phyloP scores from a whole-genome alignment of 2,113 vertebrate species.

The Pleuronectes platessa region DNA sequence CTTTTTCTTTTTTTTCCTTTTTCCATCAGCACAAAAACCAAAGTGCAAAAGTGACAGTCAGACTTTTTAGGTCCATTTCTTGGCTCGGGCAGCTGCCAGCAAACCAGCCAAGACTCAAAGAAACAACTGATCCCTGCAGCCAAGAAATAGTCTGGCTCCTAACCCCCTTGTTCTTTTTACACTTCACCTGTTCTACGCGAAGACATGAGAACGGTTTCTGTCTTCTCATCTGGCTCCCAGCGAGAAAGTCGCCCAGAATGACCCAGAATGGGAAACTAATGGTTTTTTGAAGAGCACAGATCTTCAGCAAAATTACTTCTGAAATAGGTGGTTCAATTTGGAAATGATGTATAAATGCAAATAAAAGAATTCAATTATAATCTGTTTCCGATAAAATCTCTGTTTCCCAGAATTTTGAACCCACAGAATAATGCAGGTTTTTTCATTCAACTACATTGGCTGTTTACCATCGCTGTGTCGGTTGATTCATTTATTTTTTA shows the following conservation, averaged over 20 bases:
- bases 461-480: no score
- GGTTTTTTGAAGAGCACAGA: not conserved
- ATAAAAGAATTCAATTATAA: not conserved
- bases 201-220: not conserved
- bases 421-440: no score
- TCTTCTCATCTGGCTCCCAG: not conserved
- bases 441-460: no score
- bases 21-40: not conserved
- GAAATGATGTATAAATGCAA: not conserved
- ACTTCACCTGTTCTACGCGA: not conserved
- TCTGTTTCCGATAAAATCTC: not conserved
- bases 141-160: not conserved
- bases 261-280: not conserved
- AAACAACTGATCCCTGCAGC: not conserved
- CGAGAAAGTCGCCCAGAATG: not conserved
- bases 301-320: not conserved
- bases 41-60: not conserved
- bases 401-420: no score
- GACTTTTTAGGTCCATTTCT: not conserved
- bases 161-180: constrained; percentile 8
- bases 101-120: not conserved
- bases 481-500: not conserved
- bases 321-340: not conserved
- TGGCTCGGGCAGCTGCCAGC: not conserved
- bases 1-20: not conserved